These are phyloP conservation scores for Trachymyrmex septentrionalis DNA, from an alignment of 1,140 invertebrate genomes.

Conservation along the genomic window DNA sequence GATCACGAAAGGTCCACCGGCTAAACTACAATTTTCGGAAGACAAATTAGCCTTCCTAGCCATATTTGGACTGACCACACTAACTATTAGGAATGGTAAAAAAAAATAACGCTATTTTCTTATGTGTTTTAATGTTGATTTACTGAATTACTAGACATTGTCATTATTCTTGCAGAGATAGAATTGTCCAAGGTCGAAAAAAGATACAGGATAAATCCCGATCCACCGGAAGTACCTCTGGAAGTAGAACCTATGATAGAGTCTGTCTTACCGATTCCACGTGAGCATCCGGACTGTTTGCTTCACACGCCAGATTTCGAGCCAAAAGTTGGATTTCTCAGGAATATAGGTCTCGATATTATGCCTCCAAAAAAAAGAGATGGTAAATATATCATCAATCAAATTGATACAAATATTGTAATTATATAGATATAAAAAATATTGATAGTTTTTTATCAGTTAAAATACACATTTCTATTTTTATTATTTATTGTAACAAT, in stretches of 20 bases:
- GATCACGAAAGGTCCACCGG: slow-evolving; percentile 86
- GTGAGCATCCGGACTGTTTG: slow-evolving; percentile 83
- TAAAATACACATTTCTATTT: slow-evolving; percentile 1
- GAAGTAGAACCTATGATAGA: slow-evolving; percentile 76
- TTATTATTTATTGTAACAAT: not conserved
- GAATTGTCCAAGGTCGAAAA: slow-evolving; percentile 83
- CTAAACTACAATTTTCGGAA: slow-evolving; percentile 84
- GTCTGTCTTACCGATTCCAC: slow-evolving; percentile 83
- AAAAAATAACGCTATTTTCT: slow-evolving; percentile 16
- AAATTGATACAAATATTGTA: not conserved
- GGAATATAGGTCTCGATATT: slow-evolving; percentile 83
- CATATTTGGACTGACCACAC: slow-evolving; percentile 86
- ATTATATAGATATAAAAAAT: not conserved
- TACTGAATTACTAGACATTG: not conserved
- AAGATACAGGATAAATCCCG: slow-evolving; percentile 81
- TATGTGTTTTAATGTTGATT: not conserved
- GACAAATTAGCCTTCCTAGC: slow-evolving; percentile 85
- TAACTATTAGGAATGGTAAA: slow-evolving; percentile 84
- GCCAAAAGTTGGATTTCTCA: slow-evolving; percentile 84
- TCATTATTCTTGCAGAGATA: slow-evolving; percentile 75
- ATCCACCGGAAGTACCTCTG: slow-evolving; percentile 80
- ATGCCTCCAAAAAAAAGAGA: slow-evolving; percentile 84
- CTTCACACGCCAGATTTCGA: slow-evolving; percentile 82
- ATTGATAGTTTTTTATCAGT: not conserved
- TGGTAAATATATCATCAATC: slow-evolving; percentile 75